Evolutionary conservation across 2,797 vertebrate genomes (phyloP), one percentile per base, ranked within the genome.

Genomic region (Chelmon rostratus): DNA sequence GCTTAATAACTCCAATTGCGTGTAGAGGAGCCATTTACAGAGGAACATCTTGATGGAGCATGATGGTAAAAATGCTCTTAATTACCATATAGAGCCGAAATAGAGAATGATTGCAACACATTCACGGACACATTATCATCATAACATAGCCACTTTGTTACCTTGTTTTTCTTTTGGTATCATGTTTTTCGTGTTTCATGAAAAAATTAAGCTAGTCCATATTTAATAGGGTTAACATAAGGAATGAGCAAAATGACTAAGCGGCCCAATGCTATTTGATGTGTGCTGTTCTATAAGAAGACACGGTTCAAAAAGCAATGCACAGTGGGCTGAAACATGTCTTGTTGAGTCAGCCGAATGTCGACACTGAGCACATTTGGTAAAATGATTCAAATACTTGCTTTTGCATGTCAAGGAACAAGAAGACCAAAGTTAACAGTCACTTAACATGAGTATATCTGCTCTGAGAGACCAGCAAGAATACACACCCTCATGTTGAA

Each of bases 361-460:
- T 84, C 79, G 78, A 25, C 40, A 8, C 64, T 79, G 57, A 40
- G 76, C 74, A 72, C 40, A 47, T 33, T 46, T 67, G 8, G 49
- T 13, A n/a, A 68, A 61, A 72, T 75, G 72, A 84, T 78, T 83
- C 69, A 78, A 86, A 86, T 5, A 28, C 67, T 35, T 8, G 63
- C 7, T 57, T 79, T 13, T 56, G 44, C 31, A 67, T 58, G 42
- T 6, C 6, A 13, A 37, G 56, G 53, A 50, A 71, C 31, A 21
- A 66, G 19, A 73, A 58, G 33, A 58, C 23, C 38, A 66, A 44
- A 79, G 40, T 38, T 63, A 58, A 73, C 44, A 2, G 68, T 66
- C 53, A 46, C 10, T 15, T 13, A 40, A 73, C 31, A 68, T 50
- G 38, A 58, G 28, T 4, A 6, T 31, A 63, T 47, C 54, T 54